Evolutionary conservation across 2,113 vertebrate genomes (phyloP), one percentile per base, ranked within the genome.

Genomic region (Otis tarda): DNA sequence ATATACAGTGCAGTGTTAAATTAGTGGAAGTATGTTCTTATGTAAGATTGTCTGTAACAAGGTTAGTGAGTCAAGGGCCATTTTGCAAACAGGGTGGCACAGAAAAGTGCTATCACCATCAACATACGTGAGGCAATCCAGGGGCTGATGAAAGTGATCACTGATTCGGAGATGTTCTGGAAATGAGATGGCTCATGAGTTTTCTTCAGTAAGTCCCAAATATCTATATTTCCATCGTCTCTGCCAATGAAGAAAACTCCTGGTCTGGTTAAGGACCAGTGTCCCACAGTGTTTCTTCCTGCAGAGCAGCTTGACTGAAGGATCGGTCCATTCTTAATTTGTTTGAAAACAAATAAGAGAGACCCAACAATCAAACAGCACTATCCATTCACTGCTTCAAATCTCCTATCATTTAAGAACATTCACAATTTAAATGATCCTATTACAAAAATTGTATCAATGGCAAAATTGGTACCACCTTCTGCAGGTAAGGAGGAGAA

Each of bases 201-300:
- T 97, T 99, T 98, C 89, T 99, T 98, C 95, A 99, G 68, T 74
- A 99, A 97, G 95, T 99, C 99, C 99, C 99, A 99, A 83, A 99
- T 98, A n/a, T 99, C 99, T 3, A 99, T 91, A 60, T 97, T 98
- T 59, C 99, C 99, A 20, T 99, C 97, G 7, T 98, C 98, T 97
- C 98, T 98, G 43, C 99, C 99, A 33, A 99, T 97, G 90, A 99
- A 99, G 96, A 99, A 98, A 59, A 99, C 98, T 3, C 98, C 98
- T 3, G 99, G 98, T 60, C 99, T 98, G 19, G 99, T 98, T 80
- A 97, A 97, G 63, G 99, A 99, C 99, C 99, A 99, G 86, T 98
- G 98, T n/a, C 98, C 99, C 0, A 56, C 93, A 1, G 98, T 99
- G 78, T 96, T 98, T 78, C 90, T 97, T 95, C 97, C 97, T 65